Base-by-base conservation (phyloP, 1,140 invertebrate genomes). In the Nylanderia fulva region DNA sequence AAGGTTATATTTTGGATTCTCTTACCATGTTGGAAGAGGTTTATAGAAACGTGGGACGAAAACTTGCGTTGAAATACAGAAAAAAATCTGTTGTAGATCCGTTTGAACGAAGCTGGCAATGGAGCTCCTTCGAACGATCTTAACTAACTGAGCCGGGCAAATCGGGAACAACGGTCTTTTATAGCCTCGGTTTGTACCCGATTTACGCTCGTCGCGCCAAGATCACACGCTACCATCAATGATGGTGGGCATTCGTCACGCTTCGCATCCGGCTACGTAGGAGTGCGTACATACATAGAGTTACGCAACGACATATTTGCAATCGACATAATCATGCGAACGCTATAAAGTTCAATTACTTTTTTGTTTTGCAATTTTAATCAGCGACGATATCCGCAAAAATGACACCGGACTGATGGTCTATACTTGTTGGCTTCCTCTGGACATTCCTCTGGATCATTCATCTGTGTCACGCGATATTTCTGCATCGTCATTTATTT, bases 51-150 rank as follows among this genome's bases (percentile, higher is more conserved):
- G 27, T 9, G 2, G 6, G 15, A 80, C 33, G 24, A 58, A 72
- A 11, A 39, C 7, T 13, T 11, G n/a, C 21, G 45, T 29, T 3
- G 29, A 33, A 33, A 33, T 33, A 3, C 29, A 3, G 3, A 33
- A 33, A 33, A 33, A 33, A 33, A 33, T 33, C 29, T 3, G 29
- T 33, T 13, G n/a, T n/a, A n/a, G n/a, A 42, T 48, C 21, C 72
- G 88, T 88, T 86, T 79, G 71, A 71, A 48, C 48, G 61, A 88
- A 90, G 48, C 69, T 68, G 82, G 87, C 80, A 33, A 86, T 74
- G 61, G 21, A 52, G 61, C 80, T 85, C 69, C 87, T 45, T 77
- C 56, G 39, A 89, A 85, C 87, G 86, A 88, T 88, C 54, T 42
- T n/a, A 24, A 64, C 84, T 72, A 27, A 82, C 74, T 89, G 84